A percentile compares a stretch with the other conserved stretches of the same genome.
Conservation (phyloP, 2,797 vertebrate genomes). For the Bradypodion ventrale region DNA sequence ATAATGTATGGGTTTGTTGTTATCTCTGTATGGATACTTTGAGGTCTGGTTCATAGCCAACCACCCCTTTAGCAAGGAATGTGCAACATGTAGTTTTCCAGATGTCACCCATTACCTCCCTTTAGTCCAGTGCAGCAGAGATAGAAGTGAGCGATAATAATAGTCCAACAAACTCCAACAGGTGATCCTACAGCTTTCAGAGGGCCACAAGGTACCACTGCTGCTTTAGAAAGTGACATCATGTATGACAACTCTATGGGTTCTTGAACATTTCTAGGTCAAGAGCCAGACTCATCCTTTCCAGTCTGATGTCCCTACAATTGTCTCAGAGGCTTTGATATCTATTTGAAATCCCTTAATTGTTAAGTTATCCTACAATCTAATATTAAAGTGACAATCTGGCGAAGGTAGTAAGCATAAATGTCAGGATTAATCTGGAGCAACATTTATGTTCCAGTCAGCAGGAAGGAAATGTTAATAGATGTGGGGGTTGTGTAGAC, state of each 20-base stretch:
- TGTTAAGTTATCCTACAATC: background rate
- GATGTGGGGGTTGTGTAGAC: background rate
- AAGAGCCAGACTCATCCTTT: background rate
- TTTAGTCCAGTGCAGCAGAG: too few relatives aligned
- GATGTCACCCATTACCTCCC: too few relatives aligned
- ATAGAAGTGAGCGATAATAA: too few relatives aligned
- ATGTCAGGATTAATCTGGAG: background rate
- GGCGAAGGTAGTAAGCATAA: background rate
- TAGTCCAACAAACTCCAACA: too few relatives aligned
- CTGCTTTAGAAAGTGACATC: background rate
- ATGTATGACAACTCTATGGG: background rate
- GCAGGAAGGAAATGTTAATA: background rate
- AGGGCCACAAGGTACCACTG: background rate
- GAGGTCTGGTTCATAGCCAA: background rate
- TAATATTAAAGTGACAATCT: background rate
- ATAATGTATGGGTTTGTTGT: background rate
- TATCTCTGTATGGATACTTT: background rate
- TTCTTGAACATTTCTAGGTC: background rate
- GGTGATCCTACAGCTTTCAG: background rate
- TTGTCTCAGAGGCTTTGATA: background rate
- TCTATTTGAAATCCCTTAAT: background rate
- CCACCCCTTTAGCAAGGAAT: background rate
- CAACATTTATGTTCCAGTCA: background rate
- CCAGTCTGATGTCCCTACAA: background rate
- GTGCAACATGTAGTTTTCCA: background rate